These are phyloP conservation scores for Sebastes hubbsi DNA, from an alignment of 2,797 vertebrate genomes.

Conservation along the genomic window DNA sequence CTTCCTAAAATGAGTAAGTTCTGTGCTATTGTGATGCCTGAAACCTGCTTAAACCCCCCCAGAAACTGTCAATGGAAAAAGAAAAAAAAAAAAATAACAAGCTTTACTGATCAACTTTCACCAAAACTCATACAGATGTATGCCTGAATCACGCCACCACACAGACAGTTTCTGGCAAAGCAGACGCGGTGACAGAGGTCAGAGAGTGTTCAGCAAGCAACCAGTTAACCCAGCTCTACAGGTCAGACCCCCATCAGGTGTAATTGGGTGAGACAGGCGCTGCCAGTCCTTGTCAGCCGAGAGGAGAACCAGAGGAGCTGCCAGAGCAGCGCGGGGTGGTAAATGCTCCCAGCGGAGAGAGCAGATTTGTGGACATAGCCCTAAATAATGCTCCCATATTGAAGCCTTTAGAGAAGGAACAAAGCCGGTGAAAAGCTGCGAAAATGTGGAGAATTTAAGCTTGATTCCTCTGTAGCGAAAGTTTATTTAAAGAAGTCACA, in stretches of 20 bases:
- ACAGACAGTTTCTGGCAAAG: slow-evolving; percentile 39
- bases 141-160: slow-evolving; percentile 4
- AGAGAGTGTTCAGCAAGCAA: slow-evolving; percentile 59
- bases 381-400: slow-evolving; percentile 54
- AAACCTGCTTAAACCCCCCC: background rate
- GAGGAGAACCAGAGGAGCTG: slow-evolving; percentile 76
- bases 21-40: background rate
- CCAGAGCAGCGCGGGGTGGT: slow-evolving; percentile 57
- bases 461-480: background rate
- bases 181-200: slow-evolving; percentile 64
- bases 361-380: slow-evolving; percentile 61
- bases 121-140: background rate
- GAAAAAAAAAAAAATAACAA: background rate
- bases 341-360: slow-evolving; percentile 74
- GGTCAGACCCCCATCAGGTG: slow-evolving; percentile 73
- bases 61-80: background rate
- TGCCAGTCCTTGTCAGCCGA: slow-evolving; percentile 75
- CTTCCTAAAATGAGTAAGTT: background rate
- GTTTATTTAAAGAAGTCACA: slow-evolving; percentile 5
- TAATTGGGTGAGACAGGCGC: slow-evolving; percentile 77
- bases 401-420: slow-evolving; percentile 39
- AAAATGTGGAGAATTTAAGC: background rate
- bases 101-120: background rate
- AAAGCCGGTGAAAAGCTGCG: slow-evolving; percentile 31
- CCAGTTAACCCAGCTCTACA: slow-evolving; percentile 63